Base-by-base conservation (phyloP, 2,797 vertebrate species). In the Melanotaenia trifasciata region DNA sequence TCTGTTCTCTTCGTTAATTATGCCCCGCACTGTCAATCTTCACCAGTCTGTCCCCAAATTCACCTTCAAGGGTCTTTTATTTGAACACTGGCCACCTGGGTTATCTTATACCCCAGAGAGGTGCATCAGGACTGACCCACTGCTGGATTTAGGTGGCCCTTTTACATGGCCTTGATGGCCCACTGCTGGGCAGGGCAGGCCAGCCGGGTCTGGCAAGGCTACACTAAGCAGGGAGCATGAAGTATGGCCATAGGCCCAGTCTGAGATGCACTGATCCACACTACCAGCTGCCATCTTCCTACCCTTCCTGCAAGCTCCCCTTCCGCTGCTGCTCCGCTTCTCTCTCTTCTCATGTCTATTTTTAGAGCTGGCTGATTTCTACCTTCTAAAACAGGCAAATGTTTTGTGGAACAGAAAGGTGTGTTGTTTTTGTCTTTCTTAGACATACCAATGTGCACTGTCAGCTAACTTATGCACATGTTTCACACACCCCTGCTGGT, bases 301-400 rank as follows among this genome's bases (percentile, higher is more conserved):
- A 85, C 88, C 87, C 80, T 88, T 92, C 87, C 90, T 91, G 84
- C 88, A 80, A 73, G 83, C 87, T 92, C 86, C 88, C 78, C 89
- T 91, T 93, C 90, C 88, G 72, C 90, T 91, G 90, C 88, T 90
- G 90, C 84, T 82, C 84, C 61, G 85, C 83, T 90, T 82, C 85
- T 88, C 89, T 90, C 87, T 80, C 84, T 77, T 91, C 86, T 90
- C 82, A 81, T 81, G 90, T 92, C 93, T 95, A 95, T 95, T 95
- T 95, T 92, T 95, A 95, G 94, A 91, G 82, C 90, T 92, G 91
- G 94, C 93, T 92, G 90, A 92, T 93, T 92, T 93, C 92, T 93
- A 91, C 91, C 87, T 92, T 94, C 92, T 94, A 94, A 95, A 94
- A 94, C 76, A 78, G 87, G 92, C 85, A 92, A 89, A 91, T 85